Conservation (phyloP, 2,888 invertebrate species). For the Aromia moschata region DNA sequence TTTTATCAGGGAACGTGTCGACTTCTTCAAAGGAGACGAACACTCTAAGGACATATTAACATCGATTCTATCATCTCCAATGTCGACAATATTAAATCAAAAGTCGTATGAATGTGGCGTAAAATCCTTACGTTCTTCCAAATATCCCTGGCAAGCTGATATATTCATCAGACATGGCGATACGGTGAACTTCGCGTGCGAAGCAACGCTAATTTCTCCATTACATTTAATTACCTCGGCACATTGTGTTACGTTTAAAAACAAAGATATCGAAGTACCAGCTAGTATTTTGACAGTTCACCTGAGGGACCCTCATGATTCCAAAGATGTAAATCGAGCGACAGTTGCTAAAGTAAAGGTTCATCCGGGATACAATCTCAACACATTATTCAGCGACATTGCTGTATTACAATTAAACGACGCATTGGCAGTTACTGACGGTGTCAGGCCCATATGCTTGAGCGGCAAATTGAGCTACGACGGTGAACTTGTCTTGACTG, state of each 20-base stretch:
- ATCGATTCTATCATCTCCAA: conserved; percentile 14
- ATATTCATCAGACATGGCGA: conserved; percentile 31
- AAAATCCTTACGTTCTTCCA: conserved; percentile 2
- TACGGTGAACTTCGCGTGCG: conserved; percentile 36
- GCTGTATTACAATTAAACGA: conserved; percentile 65
- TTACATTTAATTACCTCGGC: conserved; percentile 44
- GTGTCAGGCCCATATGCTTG: conserved; percentile 68
- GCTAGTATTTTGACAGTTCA: conserved; percentile 29
- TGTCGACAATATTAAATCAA: conserved; percentile 10
- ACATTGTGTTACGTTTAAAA: conserved; percentile 48
- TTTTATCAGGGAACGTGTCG: no score
- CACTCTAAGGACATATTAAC: conserved; percentile 38
- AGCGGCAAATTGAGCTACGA: conserved; percentile 10
- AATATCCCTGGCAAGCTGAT: conserved; percentile 42
- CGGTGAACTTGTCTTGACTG: conserved; percentile 33
- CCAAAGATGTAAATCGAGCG: conserved; percentile 15
- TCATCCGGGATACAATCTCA: conserved; percentile 66
- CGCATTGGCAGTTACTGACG: conserved; percentile 63
- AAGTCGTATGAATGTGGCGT: conserved; percentile 30
- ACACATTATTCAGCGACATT: conserved; percentile 65
- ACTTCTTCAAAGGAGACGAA: conserved; percentile 41
- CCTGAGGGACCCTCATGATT: conserved; percentile 26
- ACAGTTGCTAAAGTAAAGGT: conserved; percentile 63
- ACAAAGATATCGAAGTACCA: conserved; percentile 31
- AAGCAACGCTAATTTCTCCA: conserved; percentile 43